Conservation (phyloP, 92 coral and sea anemone genomes). For the Epizoanthus rinbou region DNA sequence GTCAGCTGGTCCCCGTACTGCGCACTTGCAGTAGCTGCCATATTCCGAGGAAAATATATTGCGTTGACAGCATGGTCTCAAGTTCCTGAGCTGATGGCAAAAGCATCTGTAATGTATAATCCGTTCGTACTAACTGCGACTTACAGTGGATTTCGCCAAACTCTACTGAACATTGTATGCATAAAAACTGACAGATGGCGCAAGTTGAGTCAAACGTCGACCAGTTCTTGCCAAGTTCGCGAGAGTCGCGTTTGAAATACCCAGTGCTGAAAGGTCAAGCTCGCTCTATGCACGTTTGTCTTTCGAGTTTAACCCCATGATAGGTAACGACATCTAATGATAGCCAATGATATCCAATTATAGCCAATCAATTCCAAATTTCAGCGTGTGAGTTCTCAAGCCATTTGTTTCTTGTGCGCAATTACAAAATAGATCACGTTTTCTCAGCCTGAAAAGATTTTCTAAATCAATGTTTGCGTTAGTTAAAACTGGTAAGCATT, state of each 20-base stretch:
- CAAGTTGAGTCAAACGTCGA: neutral
- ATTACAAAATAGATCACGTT: too few relatives aligned
- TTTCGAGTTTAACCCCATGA: too few relatives aligned
- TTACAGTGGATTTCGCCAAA: constrained; percentile 22
- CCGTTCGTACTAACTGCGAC: constrained; percentile 47
- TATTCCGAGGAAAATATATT: constrained; percentile 44
- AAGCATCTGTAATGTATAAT: constrained; percentile 69
- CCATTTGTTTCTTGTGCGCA: too few relatives aligned
- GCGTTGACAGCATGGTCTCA: constrained; percentile 59
- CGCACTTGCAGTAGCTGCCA: constrained; percentile 56
- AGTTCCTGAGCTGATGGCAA: constrained; percentile 75
- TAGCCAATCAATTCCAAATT: too few relatives aligned
- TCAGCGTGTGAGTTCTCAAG: too few relatives aligned
- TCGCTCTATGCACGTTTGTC: too few relatives aligned
- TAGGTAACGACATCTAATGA: too few relatives aligned
- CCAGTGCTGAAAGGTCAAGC: too few relatives aligned
- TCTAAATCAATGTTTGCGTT: too few relatives aligned
- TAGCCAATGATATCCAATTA: too few relatives aligned
- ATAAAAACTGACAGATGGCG: neutral
- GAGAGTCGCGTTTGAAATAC: neutral
- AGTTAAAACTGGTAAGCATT: too few relatives aligned
- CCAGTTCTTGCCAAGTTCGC: neutral
- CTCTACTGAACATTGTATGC: neutral
- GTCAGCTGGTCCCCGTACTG: constrained; percentile 72
- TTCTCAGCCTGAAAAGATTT: too few relatives aligned